phyloP scores from a whole-genome alignment of 2,797 vertebrate genomes.

The Phylloscopus collybita region DNA sequence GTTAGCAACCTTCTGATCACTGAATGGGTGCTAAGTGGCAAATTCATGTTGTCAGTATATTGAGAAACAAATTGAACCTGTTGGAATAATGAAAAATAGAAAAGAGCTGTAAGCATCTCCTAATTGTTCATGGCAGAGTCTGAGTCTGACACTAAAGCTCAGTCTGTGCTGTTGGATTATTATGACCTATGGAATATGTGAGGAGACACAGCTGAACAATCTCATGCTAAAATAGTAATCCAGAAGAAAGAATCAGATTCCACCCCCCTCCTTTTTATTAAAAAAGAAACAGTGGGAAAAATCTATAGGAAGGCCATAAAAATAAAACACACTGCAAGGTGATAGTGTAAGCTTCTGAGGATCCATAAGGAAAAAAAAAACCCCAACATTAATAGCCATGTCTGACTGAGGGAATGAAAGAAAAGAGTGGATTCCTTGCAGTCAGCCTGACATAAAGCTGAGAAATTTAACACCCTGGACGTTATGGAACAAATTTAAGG shows the following conservation, averaged over 20 bases:
- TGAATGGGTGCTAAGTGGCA: not conserved
- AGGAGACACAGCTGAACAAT: not conserved
- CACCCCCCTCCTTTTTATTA: not conserved
- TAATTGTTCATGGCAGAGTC: not conserved
- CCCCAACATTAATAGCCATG: not conserved
- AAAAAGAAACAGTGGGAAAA: not conserved
- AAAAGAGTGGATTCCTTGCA: not conserved
- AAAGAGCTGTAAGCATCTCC: not conserved
- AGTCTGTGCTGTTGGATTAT: not conserved
- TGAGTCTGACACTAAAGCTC: not conserved
- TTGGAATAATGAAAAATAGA: not conserved
- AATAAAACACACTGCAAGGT: not conserved
- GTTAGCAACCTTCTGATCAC: not conserved
- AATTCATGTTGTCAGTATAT: not conserved
- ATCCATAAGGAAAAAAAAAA: not conserved
- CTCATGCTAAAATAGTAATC: not conserved
- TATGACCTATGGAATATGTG: not conserved
- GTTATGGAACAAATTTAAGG: not conserved
- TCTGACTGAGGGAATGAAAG: not conserved
- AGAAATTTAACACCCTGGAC: not conserved
- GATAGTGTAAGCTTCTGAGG: not conserved
- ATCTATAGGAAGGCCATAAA: not conserved
- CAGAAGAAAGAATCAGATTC: not conserved
- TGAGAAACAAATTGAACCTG: not conserved
- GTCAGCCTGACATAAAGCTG: not conserved